A percentile compares a stretch with the other conserved stretches of the same genome.
phyloP scores from a whole-genome alignment of 2,113 vertebrate genomes.

The Scatophagus argus region DNA sequence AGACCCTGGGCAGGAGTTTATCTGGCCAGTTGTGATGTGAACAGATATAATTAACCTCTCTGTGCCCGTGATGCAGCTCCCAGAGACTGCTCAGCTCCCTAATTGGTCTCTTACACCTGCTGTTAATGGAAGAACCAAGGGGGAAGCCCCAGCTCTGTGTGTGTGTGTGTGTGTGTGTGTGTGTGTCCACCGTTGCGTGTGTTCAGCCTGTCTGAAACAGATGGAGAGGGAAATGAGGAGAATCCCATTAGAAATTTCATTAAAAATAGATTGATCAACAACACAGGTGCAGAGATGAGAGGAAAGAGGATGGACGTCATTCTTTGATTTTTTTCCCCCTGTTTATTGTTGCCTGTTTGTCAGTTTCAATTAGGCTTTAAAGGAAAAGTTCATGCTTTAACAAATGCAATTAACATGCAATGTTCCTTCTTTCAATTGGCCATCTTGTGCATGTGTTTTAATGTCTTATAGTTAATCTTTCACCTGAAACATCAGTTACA shows the following conservation, averaged over 20 bases:
- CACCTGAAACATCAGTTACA: not conserved
- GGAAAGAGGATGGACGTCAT: not conserved
- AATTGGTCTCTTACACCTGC: constrained; percentile 72
- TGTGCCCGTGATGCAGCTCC: constrained; percentile 34
- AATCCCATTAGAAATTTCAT: constrained; percentile 68
- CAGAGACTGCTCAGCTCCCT: constrained; percentile 40
- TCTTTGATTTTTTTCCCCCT: constrained; percentile 23
- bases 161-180: constrained; percentile 1
- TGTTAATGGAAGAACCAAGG: constrained; percentile 48
- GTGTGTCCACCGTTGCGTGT: constrained; percentile 25
- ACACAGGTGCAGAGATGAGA: constrained; percentile 66
- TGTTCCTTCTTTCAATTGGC: not conserved
- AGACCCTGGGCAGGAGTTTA: constrained; percentile 11
- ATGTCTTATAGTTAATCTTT: too few relatives aligned
- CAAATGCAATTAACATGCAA: not conserved
- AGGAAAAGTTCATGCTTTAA: not conserved
- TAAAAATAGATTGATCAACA: constrained; percentile 71
- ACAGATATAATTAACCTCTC: constrained; percentile 71
- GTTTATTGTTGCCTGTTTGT: not conserved
- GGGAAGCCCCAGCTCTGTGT: constrained; percentile 29
- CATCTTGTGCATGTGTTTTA: too few relatives aligned
- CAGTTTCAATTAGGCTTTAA: not conserved
- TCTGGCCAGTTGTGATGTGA: constrained; percentile 48
- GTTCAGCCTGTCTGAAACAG: constrained; percentile 52
- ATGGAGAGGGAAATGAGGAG: constrained; percentile 62